phyloP scores from a whole-genome alignment of 2,888 invertebrate genomes.

The Phyllotreta cruciferae region DNA sequence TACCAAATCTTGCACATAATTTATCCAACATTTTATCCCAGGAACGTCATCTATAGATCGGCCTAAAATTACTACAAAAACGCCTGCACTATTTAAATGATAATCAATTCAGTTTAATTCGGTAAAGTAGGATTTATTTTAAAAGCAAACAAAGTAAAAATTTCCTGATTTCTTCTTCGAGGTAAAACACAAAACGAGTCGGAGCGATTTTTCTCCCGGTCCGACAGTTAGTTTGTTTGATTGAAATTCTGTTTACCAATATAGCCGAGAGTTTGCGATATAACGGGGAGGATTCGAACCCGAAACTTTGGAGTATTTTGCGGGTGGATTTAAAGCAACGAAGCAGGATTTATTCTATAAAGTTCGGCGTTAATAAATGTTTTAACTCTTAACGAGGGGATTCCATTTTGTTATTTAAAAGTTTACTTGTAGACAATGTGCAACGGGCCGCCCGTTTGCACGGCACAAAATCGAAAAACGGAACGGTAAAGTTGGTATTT shows the following conservation, averaged over 20 bases:
- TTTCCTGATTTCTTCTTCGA: too few relatives aligned
- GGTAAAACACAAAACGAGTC: too few relatives aligned
- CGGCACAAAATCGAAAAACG: too few relatives aligned
- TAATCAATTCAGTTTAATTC: too few relatives aligned
- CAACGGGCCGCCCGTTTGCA: not conserved
- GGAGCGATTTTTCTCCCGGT: constrained; percentile 4
- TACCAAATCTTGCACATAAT: too few relatives aligned
- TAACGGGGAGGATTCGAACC: constrained; percentile 10
- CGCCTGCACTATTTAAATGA: too few relatives aligned
- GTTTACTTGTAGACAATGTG: constrained; percentile 19
- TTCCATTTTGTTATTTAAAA: constrained; percentile 23
- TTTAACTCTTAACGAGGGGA: constrained; percentile 36
- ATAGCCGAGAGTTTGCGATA: constrained; percentile 24
- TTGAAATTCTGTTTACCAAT: constrained; percentile 45
- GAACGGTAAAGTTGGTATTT: too few relatives aligned
- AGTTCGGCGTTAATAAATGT: constrained; percentile 39
- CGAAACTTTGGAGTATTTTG: constrained; percentile 16
- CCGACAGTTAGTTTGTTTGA: constrained; percentile 31
- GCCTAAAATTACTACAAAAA: too few relatives aligned
- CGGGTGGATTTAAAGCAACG: constrained; percentile 28
- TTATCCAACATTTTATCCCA: too few relatives aligned
- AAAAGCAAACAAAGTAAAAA: too few relatives aligned
- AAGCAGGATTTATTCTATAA: constrained; percentile 37
- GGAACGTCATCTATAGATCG: too few relatives aligned
- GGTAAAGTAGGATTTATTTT: too few relatives aligned